Percentiles rank a stretch among this genome's conserved stretches.
Conservation (phyloP, 2,797 vertebrate species). For the Eleutherodactylus coqui region DNA sequence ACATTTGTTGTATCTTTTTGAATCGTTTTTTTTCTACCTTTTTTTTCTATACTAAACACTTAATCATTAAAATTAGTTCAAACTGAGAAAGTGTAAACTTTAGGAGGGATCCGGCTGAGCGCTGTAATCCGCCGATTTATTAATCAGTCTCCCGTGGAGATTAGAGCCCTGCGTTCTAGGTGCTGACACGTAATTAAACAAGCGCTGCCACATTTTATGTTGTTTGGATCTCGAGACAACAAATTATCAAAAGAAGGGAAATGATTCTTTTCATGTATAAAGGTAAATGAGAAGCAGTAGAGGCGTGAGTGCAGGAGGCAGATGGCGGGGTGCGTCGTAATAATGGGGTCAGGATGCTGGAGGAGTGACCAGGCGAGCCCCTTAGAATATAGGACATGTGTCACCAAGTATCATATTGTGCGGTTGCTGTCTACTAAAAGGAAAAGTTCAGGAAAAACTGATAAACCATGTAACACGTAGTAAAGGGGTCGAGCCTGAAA, state of each 20-base stretch:
- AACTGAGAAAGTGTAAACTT: slow-evolving; percentile 16
- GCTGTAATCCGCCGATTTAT: slow-evolving; percentile 37
- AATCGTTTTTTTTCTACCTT: not conserved
- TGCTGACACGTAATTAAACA: slow-evolving; percentile 35
- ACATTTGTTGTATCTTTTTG: not conserved
- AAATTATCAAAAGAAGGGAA: slow-evolving; percentile 21
- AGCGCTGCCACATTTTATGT: slow-evolving; percentile 14
- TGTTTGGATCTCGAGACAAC: slow-evolving; percentile 39
- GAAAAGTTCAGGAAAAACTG: no score
- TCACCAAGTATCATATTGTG: no score
- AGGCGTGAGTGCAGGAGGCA: not conserved
- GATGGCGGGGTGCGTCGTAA: not conserved
- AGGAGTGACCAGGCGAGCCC: not conserved
- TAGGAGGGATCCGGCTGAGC: not conserved
- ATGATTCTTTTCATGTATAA: not conserved
- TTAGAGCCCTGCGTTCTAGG: slow-evolving; percentile 22
- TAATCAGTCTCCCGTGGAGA: slow-evolving; percentile 42
- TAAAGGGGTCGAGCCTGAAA: no score
- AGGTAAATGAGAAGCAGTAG: not conserved
- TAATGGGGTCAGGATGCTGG: not conserved
- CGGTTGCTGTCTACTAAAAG: no score
- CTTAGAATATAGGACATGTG: not conserved
- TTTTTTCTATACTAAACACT: slow-evolving; percentile 3
- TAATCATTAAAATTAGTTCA: slow-evolving; percentile 37
- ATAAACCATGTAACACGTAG: no score